Conservation (phyloP, 2,888 invertebrate species). For the Caenorhabditis auriculariae region DNA sequence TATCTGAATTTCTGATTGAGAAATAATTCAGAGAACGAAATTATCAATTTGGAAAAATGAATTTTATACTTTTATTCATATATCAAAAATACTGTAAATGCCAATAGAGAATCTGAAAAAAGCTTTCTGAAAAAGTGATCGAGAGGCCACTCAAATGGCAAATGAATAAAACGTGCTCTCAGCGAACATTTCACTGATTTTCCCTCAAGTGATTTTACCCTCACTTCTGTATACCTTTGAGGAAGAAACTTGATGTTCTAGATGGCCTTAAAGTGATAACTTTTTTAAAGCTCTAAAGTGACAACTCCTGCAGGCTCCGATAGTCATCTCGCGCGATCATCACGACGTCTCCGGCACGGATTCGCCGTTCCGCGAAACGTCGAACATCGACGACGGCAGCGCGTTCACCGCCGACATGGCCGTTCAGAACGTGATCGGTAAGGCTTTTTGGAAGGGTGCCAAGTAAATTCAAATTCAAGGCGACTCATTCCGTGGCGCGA, state of each 20-base stretch:
- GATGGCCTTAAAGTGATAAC: background rate
- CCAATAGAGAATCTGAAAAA: too few relatives aligned
- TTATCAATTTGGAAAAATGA: too few relatives aligned
- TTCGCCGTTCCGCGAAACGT: constrained; percentile 71
- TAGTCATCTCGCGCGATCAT: constrained; percentile 72
- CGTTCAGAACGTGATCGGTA: constrained; percentile 68
- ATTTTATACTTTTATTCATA: too few relatives aligned
- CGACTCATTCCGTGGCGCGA: constrained; percentile 69
- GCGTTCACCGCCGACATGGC: constrained; percentile 71
- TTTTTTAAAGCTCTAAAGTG: background rate
- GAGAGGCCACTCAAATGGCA: too few relatives aligned
- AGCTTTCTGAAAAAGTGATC: too few relatives aligned
- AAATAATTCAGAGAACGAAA: too few relatives aligned
- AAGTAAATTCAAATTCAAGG: constrained; percentile 11
- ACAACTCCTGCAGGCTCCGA: constrained; percentile 67
- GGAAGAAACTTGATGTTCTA: background rate
- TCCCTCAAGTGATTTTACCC: background rate
- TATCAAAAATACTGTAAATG: too few relatives aligned
- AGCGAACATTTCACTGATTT: background rate
- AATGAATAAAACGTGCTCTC: too few relatives aligned
- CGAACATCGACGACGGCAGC: constrained; percentile 72
- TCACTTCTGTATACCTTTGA: background rate
- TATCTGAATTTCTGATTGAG: too few relatives aligned
- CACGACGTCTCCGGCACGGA: constrained; percentile 73
- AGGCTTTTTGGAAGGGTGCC: constrained; percentile 3